These are phyloP conservation scores for Shinisaurus crocodilurus DNA, from an alignment of 2,113 vertebrate species.

Conservation along the genomic window DNA sequence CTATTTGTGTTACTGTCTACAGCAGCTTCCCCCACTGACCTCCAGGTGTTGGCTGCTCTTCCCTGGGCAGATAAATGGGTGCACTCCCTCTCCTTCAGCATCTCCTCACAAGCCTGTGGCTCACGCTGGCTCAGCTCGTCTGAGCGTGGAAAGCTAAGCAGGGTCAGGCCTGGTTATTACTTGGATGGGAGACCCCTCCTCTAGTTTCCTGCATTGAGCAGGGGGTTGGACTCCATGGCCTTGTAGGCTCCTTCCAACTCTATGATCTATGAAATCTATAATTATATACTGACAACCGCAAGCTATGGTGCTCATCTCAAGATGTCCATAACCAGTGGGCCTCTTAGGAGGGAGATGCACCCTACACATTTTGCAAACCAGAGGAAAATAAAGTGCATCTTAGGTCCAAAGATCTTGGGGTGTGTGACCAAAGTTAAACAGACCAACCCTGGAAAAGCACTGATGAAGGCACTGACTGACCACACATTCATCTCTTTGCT, in stretches of 20 bases:
- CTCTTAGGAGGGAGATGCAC: background rate
- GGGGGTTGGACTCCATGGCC: no score
- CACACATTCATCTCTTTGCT: background rate
- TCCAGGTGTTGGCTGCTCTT: no score
- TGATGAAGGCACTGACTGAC: background rate
- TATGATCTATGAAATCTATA: no score
- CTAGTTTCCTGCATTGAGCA: no score
- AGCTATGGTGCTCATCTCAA: no score
- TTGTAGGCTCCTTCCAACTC: no score
- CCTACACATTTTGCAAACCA: background rate
- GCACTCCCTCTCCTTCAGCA: background rate
- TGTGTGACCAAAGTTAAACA: background rate
- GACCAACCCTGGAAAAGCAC: background rate
- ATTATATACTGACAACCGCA: no score
- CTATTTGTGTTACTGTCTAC: background rate
- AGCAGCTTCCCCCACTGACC: background rate
- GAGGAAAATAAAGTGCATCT: background rate
- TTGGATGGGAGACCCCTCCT: no score
- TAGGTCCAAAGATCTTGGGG: background rate
- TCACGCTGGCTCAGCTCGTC: no score
- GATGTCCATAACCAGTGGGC: background rate
- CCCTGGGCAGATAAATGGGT: background rate
- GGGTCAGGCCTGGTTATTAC: no score
- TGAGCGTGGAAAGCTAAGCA: no score
- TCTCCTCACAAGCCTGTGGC: background rate